Base-by-base conservation (phyloP, 2,797 vertebrate species). In the Rhinatrema bivittatum region DNA sequence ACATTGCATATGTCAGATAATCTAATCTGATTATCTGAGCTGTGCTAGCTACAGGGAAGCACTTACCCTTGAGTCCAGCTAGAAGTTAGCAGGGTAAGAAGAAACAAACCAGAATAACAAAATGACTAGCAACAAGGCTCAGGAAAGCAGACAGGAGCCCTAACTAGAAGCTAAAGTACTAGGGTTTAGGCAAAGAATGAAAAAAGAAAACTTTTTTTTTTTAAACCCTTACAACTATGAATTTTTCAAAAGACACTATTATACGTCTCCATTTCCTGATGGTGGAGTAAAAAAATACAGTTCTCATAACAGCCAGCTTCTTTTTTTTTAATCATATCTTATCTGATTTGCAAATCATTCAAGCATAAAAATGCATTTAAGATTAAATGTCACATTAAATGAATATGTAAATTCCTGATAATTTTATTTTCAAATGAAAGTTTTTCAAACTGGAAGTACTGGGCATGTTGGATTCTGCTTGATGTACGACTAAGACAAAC, bases 71-170 rank as follows among this genome's bases (percentile, higher is more conserved):
- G 62, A 88, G 83, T 94, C 90, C 92, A 81, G 87, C 90, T 91
- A 99, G 94, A 98, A 97, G 96, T 96, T 97, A 97, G 96, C 96
- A 93, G 96, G 94, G 94, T 98, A 96, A 98, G 96, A 99, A 97
- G 93, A 92, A 93, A 99, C 94, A 99, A 97, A 99, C 92, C 96
- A 99, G 93, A 99, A 98, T 94, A 97, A 97, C 94, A 98, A 99
- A 98, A 99, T 98, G 93, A 97, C 94, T 95, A 97, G 93, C 94
- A 96, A 98, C 91, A 93, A 92, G 91, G n/a, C 93, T 93, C 88
- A 93, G 90, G 93, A 96, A 91, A 94, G 93, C 93, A 97, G 91
- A 96, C 91, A 97, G 91, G 91, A 94, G 83, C 87, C 90, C 94
- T 94, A 91, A 90, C 91, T 94, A 92, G 88, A 84, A 91, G 89